Evolutionary conservation across 2,797 vertebrate species (phyloP), one percentile per base, ranked within the genome.

Genomic region (Macropodus opercularis): DNA sequence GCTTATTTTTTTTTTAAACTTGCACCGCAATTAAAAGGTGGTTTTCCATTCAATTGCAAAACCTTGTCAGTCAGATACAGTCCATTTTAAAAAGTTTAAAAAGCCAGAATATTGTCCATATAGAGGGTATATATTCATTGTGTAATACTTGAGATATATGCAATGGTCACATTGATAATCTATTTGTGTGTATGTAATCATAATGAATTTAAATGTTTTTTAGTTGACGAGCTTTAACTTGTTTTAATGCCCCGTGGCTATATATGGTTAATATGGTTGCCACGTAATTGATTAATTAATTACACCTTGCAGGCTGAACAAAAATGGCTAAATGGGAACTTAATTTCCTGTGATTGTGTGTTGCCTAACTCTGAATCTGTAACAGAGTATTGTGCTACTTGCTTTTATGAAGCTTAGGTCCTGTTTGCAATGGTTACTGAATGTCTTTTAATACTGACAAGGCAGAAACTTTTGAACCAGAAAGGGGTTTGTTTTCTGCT

Each of bases 201-300:
- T 48, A 46, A 59, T 50, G 73, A 27, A 59, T 82, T 72, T 58
- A 57, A 67, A 68, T 84, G 46, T 80, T 48, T 85, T 87, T 86
- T 80, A 81, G 66, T 56, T 74, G 31, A 48, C 77, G 48, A 84
- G 76, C 81, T 84, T 83, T 79, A 79, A 72, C 77, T 72, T 79
- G 81, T 46, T 67, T 74, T 63, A 52, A 75, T 70, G 49, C 41
- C 22, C 40, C 55, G 14, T 60, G 52, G 34, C 59, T 54, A 39
- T 43, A 29, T 55, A 51, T 63, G 36, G 59, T 72, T 68, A 60
- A 47, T 75, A 55, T 69, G 57, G 29, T 75, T 82, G 58, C 56
- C 67, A 69, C 63, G 41, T 78, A 56, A 80, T 69, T 77, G 54
- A 72, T 11, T n/a, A n/a, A n/a, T n/a, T n/a, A 73, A 5, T 21